Base-by-base conservation (phyloP, 1,140 invertebrate genomes). In the Eumaeus atala region DNA sequence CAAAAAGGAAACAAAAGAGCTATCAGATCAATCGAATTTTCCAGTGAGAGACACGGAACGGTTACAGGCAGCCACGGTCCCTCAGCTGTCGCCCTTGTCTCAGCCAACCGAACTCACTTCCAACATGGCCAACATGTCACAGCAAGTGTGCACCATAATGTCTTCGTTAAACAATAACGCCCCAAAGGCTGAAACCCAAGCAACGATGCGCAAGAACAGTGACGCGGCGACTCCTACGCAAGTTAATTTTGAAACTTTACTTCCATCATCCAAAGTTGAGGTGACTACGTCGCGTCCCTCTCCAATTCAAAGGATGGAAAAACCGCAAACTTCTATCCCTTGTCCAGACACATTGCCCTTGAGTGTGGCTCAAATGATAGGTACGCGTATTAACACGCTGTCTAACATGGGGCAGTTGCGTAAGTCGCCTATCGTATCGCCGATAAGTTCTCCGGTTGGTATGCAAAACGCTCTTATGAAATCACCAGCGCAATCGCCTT, bases 101-200 rank as follows among this genome's bases (percentile, higher is more conserved):
- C 92, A 93, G 73, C 92, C 92, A 0, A 90, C 91, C 0, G 92
- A 93, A 62, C 76, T 93, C 11, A 92, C 91, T 4, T 91, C 91
- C 1, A 93, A 92, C 55, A 92, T 93, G 62, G 91, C 90, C 0
- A 92, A 91, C 66, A 92, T 91, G 0, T 92, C 91, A 1, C 91
- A 93, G 70, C 92, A 93, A 64, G 59, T 93, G 37, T 75, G 91
- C 10, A 91, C 89, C 3, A 89, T 92, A 44, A 89, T 92, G 62
- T 91, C 91, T 9, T 91, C 91, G 2, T 71, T 90, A 4, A 87
- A 90, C 57, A 80, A 77, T 18, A 87, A 75, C 12, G 70, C 84
- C 14, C 61, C 82, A 1, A 88, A 89, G 63, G 66, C 71, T 9
- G 86, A 88, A 60, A 70, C 82, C 36, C 73, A 79, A 17, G 75